These are phyloP conservation scores for Mongoloraphidia duomilia DNA, from an alignment of 2,888 invertebrate species.

Conservation along the genomic window DNA sequence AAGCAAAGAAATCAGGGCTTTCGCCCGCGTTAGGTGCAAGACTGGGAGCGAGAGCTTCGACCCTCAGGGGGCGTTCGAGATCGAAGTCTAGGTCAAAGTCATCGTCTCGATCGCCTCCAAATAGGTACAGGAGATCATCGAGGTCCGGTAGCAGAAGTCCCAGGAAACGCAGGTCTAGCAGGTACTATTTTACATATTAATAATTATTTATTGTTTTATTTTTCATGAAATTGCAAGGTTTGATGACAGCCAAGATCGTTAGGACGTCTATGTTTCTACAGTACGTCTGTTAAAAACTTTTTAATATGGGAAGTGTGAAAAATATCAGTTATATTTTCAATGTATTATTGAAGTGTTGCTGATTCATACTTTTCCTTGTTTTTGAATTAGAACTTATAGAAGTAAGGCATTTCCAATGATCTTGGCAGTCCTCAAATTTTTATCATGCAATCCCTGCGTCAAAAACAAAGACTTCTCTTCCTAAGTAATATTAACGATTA, in stretches of 20 bases:
- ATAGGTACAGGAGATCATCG: constrained; percentile 21
- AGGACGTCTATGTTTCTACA: background rate
- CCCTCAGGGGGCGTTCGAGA: constrained; percentile 24
- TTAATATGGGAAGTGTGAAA: background rate
- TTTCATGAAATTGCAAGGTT: background rate
- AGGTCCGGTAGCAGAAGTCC: constrained; percentile 26
- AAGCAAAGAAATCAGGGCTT: constrained; percentile 31
- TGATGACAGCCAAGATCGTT: background rate
- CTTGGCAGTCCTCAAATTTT: too few relatives aligned
- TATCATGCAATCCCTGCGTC: too few relatives aligned
- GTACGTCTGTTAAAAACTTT: too few relatives aligned
- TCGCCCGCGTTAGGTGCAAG: constrained; percentile 43
- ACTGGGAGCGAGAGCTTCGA: constrained; percentile 37
- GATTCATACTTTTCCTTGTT: background rate
- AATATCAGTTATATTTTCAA: background rate
- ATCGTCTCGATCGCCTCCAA: constrained; percentile 21
- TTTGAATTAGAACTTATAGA: background rate
- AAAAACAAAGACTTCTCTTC: too few relatives aligned
- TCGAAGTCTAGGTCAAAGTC: constrained; percentile 26
- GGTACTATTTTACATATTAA: background rate
- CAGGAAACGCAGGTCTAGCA: constrained; percentile 1
- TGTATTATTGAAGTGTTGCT: background rate
- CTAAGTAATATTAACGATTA: too few relatives aligned
- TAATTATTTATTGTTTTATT: background rate
- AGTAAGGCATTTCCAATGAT: background rate